Evolutionary conservation across 64 coral and sea anemone genomes (phyloP), one percentile per base, ranked within the genome.

Genomic region (Trachythela sp.): DNA sequence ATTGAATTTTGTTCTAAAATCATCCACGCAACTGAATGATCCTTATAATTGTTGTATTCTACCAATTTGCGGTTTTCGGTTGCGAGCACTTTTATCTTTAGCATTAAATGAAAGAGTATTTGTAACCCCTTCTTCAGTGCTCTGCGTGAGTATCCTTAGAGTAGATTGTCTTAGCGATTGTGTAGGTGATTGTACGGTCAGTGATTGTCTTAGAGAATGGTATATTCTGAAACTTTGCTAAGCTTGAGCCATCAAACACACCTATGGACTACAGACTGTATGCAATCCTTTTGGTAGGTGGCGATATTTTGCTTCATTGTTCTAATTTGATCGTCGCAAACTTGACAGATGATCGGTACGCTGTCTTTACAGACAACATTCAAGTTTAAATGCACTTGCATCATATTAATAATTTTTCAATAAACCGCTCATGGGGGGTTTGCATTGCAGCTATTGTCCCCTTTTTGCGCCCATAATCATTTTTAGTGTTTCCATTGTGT

Each of bases 381-480:
- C 56, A 64, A 11, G 42, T 45, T 45, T 45, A 45, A 64, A 64
- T 64, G 56, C 56, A n/a, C 56, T 64, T n/a, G 56, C 56, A 64
- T 64, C 56, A 80, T 80, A 80, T 80, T 80, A 80, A 37, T 80
- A 80, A 37, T 80, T 80, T 80, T 39, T 80, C 33, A 80, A 80
- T 80, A 80, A 80, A 80, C 75, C 33, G 75, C 32, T 14, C 30
- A 37, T 80, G 37, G 75, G 75, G 75, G 75, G 75, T 18, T 80
- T 80, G 31, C 75, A 37, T 80, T 35, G 37, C 75, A 30, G 26
- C 75, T 80, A 80, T 80, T 80, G 75, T 80, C 75, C 75, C 75
- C 30, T 18, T 80, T 80, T 80, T 35, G 4, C 75, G 33, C 75
- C 30, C 75, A 80, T 80, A 36, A 36, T 80, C 75, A 80, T 80